These are phyloP conservation scores for Anguilla pacifica DNA, from an alignment of 2,797 vertebrate genomes.

Conservation along the genomic window DNA sequence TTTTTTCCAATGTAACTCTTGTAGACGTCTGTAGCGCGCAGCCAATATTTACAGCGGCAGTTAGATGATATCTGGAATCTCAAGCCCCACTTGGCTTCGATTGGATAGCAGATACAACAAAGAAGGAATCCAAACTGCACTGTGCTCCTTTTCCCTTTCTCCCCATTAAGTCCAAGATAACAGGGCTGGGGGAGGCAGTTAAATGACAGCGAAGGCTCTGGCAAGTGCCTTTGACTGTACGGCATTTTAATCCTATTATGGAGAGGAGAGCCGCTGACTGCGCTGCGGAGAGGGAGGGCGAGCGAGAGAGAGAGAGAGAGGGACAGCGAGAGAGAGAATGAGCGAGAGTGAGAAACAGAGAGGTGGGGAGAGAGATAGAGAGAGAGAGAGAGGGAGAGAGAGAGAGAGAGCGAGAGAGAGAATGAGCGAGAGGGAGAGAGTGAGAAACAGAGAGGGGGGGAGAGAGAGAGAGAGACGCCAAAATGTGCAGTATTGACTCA, in stretches of 20 bases:
- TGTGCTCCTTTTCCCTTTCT: neutral
- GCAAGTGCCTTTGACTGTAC: slow-evolving; percentile 46
- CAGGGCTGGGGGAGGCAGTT: neutral
- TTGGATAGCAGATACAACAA: neutral
- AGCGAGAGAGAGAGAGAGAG: slow-evolving; percentile 48
- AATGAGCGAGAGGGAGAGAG: slow-evolving; percentile 31
- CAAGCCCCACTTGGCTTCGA: neutral
- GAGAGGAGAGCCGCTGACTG: slow-evolving; percentile 55
- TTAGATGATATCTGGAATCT: slow-evolving; percentile 10
- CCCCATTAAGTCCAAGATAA: slow-evolving; percentile 14
- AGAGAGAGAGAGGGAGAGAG: slow-evolving; percentile 41
- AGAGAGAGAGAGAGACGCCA: slow-evolving; percentile 35
- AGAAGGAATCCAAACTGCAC: neutral
- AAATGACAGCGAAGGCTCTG: slow-evolving; percentile 37
- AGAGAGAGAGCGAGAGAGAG: neutral
- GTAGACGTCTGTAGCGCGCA: neutral
- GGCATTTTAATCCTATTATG: slow-evolving; percentile 72
- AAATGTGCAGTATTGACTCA: slow-evolving; percentile 23
- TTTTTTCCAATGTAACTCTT: neutral
- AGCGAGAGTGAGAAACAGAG: slow-evolving; percentile 41
- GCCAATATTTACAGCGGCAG: neutral
- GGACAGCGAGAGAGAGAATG: slow-evolving; percentile 49
- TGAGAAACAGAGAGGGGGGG: slow-evolving; percentile 40
- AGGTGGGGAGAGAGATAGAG: slow-evolving; percentile 41
- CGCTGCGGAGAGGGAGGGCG: neutral